phyloP scores from a whole-genome alignment of 2,888 invertebrate species.

The Palloptera scutellata region DNA sequence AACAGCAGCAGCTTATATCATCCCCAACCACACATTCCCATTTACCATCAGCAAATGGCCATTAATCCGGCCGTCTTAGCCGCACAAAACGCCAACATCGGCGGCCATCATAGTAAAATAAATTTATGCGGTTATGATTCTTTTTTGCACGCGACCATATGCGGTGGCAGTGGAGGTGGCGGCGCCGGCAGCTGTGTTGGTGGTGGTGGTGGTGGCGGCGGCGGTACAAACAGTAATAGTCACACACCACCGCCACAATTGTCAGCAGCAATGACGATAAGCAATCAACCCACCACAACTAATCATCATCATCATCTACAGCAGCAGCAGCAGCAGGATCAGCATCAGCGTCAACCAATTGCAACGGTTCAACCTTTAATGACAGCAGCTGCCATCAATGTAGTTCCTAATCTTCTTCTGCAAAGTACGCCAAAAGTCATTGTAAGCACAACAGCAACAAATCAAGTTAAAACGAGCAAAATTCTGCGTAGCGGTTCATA shows the following conservation, averaged over 20 bases:
- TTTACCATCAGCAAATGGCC: constrained; percentile 71
- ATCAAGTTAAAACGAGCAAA: constrained; percentile 48
- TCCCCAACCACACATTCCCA: constrained; percentile 66
- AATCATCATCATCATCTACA: constrained; percentile 11
- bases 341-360: constrained; percentile 44
- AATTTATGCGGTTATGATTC: constrained; percentile 69
- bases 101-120: constrained; percentile 61
- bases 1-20: constrained; percentile 45
- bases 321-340: constrained; percentile 6
- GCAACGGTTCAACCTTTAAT: constrained; percentile 61
- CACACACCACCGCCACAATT: constrained; percentile 33
- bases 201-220: constrained; percentile 41
- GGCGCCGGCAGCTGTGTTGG: constrained; percentile 42
- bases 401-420: constrained; percentile 19
- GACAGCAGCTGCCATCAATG: constrained; percentile 38
- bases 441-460: constrained; percentile 39
- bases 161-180: constrained; percentile 57
- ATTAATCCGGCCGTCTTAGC: constrained; percentile 69
- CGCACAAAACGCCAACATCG: constrained; percentile 47
- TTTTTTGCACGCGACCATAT: constrained; percentile 72
- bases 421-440: constrained; percentile 38
- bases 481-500: constrained; percentile 42
- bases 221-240: constrained; percentile 22
- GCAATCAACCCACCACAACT: constrained; percentile 1
- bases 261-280: not conserved